Evolutionary conservation across 30 jellyfish, hydroid and myxozoan species (phyloP), one percentile per base, ranked within the genome.

Genomic region (Cassiopea xamachana): DNA sequence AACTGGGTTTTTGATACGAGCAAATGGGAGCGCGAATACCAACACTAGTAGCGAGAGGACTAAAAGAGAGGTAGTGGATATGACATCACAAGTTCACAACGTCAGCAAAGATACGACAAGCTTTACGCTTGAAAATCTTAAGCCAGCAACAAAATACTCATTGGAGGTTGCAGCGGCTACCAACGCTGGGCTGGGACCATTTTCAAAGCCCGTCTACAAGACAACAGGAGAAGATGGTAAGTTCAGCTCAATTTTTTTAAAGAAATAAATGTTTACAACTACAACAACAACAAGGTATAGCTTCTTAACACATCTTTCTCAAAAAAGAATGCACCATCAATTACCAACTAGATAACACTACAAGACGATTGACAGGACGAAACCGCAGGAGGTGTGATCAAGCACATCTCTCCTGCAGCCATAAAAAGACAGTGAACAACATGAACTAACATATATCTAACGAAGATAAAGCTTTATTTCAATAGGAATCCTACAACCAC

Each of bases 141-240:
- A 93, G 68, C 98, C 98, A 27, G 88, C 88, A 27, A 82, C 96
- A 18, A 71, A 5, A 79, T 93, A 93, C 60, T 88, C 93, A 49
- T 58, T 93, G 13, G 88, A 88, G 60, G 90, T 94, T 12, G 91
- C 91, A 43, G 94, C 98, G 46, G 44, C 77, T 44, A 93, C 92
- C 16, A 67, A 51, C 7, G 93, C 77, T 58, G 97, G 98, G 49
- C 15, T 14, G 60, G 98, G 98, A 1, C 98, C 98, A 1, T 93
- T 51, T 83, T 76, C 97, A 58, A 68, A 64, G 39, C 94, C 94
- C 9, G 73, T 87, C 46, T 77, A 45, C 46, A 89, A 77, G 70
- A 76, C 88, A 1, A 87, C 94, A 27, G 89, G 94, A 17, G 94
- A 87, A 48, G 94, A 87, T 77, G 94, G 94, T 77, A 77, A 47